Evolutionary conservation across 2,888 invertebrate species (phyloP).

Genomic region (Macaria liturata): DNA sequence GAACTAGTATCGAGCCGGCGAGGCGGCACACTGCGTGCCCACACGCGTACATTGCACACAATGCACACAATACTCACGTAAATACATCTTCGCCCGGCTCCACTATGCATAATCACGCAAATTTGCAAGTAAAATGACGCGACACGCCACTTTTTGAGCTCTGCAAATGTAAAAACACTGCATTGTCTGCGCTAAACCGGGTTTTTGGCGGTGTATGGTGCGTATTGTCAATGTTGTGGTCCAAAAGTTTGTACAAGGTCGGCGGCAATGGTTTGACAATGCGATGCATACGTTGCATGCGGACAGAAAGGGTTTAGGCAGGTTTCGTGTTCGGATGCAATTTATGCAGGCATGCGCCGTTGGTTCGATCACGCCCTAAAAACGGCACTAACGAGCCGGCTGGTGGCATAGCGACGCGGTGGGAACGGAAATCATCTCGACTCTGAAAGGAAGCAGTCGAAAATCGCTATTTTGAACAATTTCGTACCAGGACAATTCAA

Average conservation of each 20-base stretch:
- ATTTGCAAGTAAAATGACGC: conserved; percentile 79
- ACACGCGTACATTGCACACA: conserved; percentile 64
- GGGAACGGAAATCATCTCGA: conserved; percentile 69
- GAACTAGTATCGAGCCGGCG: conserved; percentile 35
- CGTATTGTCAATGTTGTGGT: conserved; percentile 43
- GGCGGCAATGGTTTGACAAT: conserved; percentile 42
- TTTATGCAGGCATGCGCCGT: conserved; percentile 77
- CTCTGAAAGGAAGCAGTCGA: conserved; percentile 50
- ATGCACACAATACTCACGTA: conserved; percentile 73
- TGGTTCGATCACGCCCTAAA: conserved; percentile 78
- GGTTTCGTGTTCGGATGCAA: conserved; percentile 63
- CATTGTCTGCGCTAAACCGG: conserved; percentile 58
- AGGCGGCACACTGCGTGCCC: conserved; percentile 57
- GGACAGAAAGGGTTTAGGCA: conserved; percentile 45
- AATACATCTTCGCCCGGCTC: conserved; percentile 69
- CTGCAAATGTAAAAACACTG: conserved; percentile 66
- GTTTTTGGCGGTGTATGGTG: conserved; percentile 37
- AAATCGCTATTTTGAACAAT: conserved; percentile 46
- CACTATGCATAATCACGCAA: conserved; percentile 72
- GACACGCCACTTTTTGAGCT: conserved; percentile 70
- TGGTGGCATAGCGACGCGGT: conserved; percentile 49
- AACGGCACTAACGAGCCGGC: conserved; percentile 69
- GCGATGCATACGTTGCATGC: conserved; percentile 38
- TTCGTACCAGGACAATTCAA: conserved; percentile 18
- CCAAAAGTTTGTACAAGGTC: conserved; percentile 65